Evolutionary conservation across 2,113 vertebrate species (phyloP).

Genomic region (Lathamus discolor): DNA sequence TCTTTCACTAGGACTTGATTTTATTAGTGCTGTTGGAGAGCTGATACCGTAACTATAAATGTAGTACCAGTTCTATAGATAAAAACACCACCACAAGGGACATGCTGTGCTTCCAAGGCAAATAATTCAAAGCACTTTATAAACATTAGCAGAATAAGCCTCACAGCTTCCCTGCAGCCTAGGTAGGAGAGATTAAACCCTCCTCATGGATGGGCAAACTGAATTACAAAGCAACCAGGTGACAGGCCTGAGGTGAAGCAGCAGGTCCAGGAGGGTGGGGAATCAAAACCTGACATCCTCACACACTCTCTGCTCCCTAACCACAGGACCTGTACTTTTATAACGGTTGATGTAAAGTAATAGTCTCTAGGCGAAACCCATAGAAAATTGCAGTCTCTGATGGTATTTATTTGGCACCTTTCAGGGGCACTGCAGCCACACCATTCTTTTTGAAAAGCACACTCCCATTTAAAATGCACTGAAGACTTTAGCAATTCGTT

Average conservation of each 20-base stretch:
- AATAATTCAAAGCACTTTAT: background rate
- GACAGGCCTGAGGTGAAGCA: background rate
- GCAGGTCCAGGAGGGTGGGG: background rate
- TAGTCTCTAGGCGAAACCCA: background rate
- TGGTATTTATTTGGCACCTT: background rate
- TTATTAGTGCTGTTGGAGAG: background rate
- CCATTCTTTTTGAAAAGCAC: background rate
- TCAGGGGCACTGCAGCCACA: background rate
- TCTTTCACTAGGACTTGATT: background rate
- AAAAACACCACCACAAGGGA: background rate
- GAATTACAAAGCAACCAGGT: background rate
- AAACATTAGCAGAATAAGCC: background rate
- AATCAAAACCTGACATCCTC: background rate
- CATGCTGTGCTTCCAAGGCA: background rate
- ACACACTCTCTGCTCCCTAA: background rate
- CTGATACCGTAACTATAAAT: background rate
- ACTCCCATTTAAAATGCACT: background rate
- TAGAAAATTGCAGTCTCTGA: background rate
- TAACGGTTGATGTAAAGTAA: rapidly evolving
- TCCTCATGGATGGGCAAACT: background rate
- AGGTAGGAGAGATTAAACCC: background rate
- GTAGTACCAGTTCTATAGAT: background rate
- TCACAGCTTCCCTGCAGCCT: background rate
- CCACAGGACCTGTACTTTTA: background rate
- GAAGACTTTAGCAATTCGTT: background rate